Percentiles rank a stretch among this genome's conserved stretches.
Conservation (phyloP, 2,797 vertebrate species). For the Gymnoscopelus braueri region DNA sequence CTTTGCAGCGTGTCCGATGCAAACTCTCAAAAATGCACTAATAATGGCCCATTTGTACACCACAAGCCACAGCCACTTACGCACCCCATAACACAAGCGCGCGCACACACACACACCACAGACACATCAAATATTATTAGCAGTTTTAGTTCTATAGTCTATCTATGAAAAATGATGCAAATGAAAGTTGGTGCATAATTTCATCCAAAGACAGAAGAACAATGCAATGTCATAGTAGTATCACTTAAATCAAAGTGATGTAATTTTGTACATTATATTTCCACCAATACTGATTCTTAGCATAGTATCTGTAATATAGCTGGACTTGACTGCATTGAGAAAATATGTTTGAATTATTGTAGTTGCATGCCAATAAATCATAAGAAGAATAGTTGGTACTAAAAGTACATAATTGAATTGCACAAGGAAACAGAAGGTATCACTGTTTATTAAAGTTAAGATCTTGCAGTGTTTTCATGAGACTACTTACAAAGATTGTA, state of each 20-base stretch:
- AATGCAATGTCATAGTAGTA: slow-evolving; percentile 5
- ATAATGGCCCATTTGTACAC: slow-evolving; percentile 62
- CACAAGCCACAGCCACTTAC: slow-evolving; percentile 40
- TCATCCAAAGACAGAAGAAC: slow-evolving; percentile 9
- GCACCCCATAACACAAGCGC: not conserved
- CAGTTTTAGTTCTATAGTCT: slow-evolving; percentile 22
- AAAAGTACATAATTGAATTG: too few species aligned
- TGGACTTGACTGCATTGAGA: not conserved
- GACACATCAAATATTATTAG: slow-evolving; percentile 2
- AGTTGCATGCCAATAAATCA: not conserved
- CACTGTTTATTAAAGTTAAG: too few species aligned
- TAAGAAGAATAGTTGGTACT: not conserved
- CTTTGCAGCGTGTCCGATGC: not conserved
- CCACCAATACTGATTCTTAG: not conserved
- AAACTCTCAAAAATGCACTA: slow-evolving; percentile 36
- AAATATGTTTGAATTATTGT: not conserved
- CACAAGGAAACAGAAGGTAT: too few species aligned
- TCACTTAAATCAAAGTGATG: slow-evolving; percentile 28
- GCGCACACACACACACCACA: not conserved
- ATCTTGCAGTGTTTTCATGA: slow-evolving; percentile 16
- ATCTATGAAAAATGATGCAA: not conserved
- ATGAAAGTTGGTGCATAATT: not conserved
- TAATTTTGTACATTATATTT: slow-evolving; percentile 9
- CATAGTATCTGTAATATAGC: slow-evolving; percentile 1
- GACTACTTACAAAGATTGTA: slow-evolving; percentile 15